phyloP scores from a whole-genome alignment of 2,888 invertebrate genomes.

The Clitarchus hookeri region DNA sequence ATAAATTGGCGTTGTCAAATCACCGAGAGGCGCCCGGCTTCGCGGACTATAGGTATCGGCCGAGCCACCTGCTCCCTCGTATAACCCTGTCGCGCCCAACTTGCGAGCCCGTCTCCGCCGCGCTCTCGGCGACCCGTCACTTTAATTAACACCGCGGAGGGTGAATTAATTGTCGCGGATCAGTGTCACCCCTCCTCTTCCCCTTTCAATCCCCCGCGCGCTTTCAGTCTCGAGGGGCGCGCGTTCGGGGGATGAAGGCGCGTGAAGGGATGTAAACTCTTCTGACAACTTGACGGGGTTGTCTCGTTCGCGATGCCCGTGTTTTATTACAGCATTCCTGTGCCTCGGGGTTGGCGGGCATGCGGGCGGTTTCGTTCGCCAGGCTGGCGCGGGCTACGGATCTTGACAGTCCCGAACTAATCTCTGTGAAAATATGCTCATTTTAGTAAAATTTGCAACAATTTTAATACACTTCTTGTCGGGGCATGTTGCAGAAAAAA shows the following conservation, averaged over 20 bases:
- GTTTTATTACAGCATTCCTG: neutral
- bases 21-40: neutral
- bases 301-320: neutral
- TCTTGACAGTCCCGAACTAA: too few relatives aligned
- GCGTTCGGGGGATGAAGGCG: neutral
- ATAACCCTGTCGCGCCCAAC: conserved; percentile 2
- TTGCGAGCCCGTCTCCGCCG: neutral
- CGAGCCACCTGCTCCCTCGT: conserved; percentile 27
- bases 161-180: neutral
- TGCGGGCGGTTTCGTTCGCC: neutral
- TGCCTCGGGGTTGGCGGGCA: too few relatives aligned
- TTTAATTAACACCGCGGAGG: conserved; percentile 14
- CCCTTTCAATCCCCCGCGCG: too few relatives aligned
- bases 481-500: too few relatives aligned
- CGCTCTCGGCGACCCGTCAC: neutral
- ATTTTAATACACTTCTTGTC: too few relatives aligned
- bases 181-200: neutral
- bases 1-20: conserved; percentile 35
- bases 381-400: neutral
- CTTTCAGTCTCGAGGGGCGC: neutral
- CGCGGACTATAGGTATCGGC: conserved; percentile 21
- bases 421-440: too few relatives aligned
- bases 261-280: neutral
- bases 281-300: conserved; percentile 2
- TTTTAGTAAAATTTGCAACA: too few relatives aligned